These are phyloP conservation scores for Hypotaenidia okinawae DNA, from an alignment of 2,797 vertebrate genomes.

Conservation along the genomic window DNA sequence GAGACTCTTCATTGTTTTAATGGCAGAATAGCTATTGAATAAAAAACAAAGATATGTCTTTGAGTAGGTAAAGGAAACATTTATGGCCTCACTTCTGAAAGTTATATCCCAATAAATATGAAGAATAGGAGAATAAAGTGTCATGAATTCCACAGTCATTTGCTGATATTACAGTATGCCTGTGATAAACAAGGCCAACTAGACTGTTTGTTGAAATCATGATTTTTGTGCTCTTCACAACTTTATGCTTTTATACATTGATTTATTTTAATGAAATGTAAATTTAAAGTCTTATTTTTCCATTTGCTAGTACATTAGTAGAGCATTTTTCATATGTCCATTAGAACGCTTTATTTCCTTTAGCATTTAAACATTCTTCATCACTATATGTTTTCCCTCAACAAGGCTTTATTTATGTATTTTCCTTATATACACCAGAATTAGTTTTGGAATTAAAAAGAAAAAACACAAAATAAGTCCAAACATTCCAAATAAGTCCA, in stretches of 20 bases:
- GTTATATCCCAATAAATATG: conserved; percentile 60
- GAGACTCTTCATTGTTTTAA: conserved; percentile 42
- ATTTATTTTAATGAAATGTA: conserved; percentile 44
- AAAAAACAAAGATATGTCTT: conserved; percentile 30
- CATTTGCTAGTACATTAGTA: neutral
- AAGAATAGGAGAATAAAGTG: conserved; percentile 48
- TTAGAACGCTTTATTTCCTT: neutral
- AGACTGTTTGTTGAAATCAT: neutral
- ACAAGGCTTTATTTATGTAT: neutral
- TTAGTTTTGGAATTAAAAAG: neutral
- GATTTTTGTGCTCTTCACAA: conserved; percentile 1
- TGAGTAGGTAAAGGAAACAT: conserved; percentile 54
- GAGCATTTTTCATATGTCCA: neutral
- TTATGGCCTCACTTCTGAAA: conserved; percentile 47
- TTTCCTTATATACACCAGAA: neutral
- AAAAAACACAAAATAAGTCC: neutral
- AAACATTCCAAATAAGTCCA: neutral
- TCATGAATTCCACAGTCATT: conserved; percentile 41
- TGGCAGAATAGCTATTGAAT: conserved; percentile 2
- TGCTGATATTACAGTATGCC: neutral
- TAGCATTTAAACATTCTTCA: neutral
- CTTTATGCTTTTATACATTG: neutral
- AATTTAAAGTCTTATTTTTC: conserved; percentile 25
- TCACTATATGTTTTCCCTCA: neutral
- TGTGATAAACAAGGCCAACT: conserved; percentile 45